These are phyloP conservation scores for Microtus richardsoni DNA, from an alignment of 2,113 vertebrate genomes.

Conservation along the genomic window DNA sequence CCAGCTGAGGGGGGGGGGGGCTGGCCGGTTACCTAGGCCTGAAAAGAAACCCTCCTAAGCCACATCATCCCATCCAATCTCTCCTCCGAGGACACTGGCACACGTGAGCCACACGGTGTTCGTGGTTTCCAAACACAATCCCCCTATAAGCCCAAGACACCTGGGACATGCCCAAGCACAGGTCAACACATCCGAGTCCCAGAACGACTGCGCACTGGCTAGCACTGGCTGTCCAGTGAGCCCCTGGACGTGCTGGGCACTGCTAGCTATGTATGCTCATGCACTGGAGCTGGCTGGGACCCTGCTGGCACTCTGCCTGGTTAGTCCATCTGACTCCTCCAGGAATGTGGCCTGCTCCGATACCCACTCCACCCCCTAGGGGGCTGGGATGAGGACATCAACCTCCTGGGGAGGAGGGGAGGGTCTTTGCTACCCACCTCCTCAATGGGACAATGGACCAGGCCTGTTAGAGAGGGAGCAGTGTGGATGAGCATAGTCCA, in stretches of 20 bases:
- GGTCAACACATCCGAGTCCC: not conserved
- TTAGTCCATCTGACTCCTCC: fast-evolving
- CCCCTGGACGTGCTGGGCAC: not conserved
- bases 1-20: not conserved
- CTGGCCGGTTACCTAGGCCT: not conserved
- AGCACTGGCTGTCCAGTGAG: not conserved
- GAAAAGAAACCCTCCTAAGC: not conserved
- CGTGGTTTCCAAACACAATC: fast-evolving
- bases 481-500: not conserved
- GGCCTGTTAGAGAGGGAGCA: fast-evolving
- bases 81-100: not conserved
- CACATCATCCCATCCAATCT: fast-evolving
- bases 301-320: not conserved
- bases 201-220: fast-evolving
- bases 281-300: not conserved
- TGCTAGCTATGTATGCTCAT: not conserved
- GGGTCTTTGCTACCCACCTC: not conserved
- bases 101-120: not conserved
- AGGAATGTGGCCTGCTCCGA: not conserved
- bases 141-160: not conserved
- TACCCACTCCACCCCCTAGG: not conserved
- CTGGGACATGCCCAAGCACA: not conserved
- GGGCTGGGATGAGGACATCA: not conserved
- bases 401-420: too few species aligned
- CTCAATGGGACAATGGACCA: fast-evolving